Evolutionary conservation across 2,888 invertebrate genomes (phyloP).

Genomic region (Nomada ruficornis): DNA sequence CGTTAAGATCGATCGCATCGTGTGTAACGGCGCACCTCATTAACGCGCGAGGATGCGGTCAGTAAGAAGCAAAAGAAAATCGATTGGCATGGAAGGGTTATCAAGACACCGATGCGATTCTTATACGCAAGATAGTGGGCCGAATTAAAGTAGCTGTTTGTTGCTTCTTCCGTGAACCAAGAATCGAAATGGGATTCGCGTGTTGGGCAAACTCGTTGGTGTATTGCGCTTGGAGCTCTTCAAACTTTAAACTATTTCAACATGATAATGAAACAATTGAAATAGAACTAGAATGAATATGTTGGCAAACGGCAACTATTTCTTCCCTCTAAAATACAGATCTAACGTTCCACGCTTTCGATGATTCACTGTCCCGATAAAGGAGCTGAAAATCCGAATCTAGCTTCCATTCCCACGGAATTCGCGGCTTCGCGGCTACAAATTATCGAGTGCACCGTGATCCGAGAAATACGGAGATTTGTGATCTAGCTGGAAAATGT

Average conservation of each 20-base stretch:
- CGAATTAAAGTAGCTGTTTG: slow-evolving; percentile 48
- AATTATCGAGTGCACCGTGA: slow-evolving; percentile 60
- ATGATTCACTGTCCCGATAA: slow-evolving; percentile 53
- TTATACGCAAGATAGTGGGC: slow-evolving; percentile 46
- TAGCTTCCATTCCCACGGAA: slow-evolving; percentile 61
- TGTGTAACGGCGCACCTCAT: slow-evolving; percentile 53
- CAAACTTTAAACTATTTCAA: not conserved
- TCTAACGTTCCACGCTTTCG: slow-evolving; percentile 6
- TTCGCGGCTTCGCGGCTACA: slow-evolving; percentile 63
- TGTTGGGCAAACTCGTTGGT: slow-evolving; percentile 22
- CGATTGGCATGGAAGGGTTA: slow-evolving; percentile 30
- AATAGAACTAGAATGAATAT: no score
- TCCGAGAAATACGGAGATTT: slow-evolving; percentile 45
- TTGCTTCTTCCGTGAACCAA: slow-evolving; percentile 6
- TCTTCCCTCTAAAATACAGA: slow-evolving; percentile 11
- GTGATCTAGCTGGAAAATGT: slow-evolving; percentile 33
- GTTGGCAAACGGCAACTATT: not conserved
- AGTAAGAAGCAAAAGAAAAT: slow-evolving; percentile 25
- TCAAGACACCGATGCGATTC: slow-evolving; percentile 54
- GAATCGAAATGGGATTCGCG: slow-evolving; percentile 1
- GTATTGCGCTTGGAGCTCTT: no score
- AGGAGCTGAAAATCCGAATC: slow-evolving; percentile 51
- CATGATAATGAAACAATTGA: not conserved
- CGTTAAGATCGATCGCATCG: slow-evolving; percentile 53
- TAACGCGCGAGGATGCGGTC: slow-evolving; percentile 34